phyloP scores from a whole-genome alignment of 2,797 vertebrate species.

The Sternotherus odoratus region DNA sequence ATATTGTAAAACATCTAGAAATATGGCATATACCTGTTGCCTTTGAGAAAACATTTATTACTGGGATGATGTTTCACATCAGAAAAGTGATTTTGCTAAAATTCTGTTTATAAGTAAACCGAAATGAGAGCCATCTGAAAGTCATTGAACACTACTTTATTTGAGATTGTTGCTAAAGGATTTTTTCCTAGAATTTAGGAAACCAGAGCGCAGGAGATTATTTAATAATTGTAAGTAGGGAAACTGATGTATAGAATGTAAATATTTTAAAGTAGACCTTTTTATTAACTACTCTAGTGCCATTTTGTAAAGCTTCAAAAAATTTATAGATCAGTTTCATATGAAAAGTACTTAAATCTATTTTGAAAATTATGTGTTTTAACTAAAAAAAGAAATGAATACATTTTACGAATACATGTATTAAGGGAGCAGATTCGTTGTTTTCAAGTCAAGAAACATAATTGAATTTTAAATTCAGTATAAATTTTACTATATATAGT shows the following conservation, averaged over 20 bases:
- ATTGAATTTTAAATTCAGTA: slow-evolving; percentile 9
- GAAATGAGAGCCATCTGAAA: slow-evolving; percentile 42
- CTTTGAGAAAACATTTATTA: background rate
- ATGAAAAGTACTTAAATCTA: slow-evolving; percentile 49
- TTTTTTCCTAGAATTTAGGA: slow-evolving; percentile 40
- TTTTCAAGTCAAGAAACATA: slow-evolving; percentile 24
- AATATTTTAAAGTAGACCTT: slow-evolving; percentile 60
- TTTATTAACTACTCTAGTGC: slow-evolving; percentile 49
- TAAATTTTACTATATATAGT: slow-evolving; percentile 5
- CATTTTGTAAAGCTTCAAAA: slow-evolving; percentile 59
- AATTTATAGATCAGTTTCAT: slow-evolving; percentile 46
- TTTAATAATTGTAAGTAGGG: slow-evolving; percentile 33
- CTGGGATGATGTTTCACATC: background rate
- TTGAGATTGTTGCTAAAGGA: slow-evolving; percentile 6
- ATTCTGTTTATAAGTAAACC: background rate
- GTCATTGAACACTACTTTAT: slow-evolving; percentile 15
- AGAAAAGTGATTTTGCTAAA: slow-evolving; percentile 43
- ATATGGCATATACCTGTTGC: background rate
- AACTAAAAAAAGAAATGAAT: slow-evolving; percentile 13
- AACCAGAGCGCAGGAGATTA: background rate
- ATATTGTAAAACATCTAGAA: background rate
- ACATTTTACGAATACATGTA: slow-evolving; percentile 34
- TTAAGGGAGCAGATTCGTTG: slow-evolving; percentile 36
- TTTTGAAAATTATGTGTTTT: slow-evolving; percentile 34
- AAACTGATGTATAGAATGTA: slow-evolving; percentile 54